phyloP scores from a whole-genome alignment of 2,113 vertebrate genomes.

The Corythoichthys haematopterus region DNA sequence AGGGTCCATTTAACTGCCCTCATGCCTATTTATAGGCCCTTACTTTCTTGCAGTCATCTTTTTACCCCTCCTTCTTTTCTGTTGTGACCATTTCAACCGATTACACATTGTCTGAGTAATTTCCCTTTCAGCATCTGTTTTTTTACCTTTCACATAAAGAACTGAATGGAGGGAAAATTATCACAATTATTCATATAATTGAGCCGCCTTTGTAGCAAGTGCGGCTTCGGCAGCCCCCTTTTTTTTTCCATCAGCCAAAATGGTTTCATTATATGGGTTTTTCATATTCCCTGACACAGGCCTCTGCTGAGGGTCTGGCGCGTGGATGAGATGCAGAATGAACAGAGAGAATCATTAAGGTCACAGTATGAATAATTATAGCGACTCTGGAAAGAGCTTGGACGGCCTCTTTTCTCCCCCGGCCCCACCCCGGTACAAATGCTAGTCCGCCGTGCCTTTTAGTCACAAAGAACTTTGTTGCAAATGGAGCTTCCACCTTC shows the following conservation, averaged over 20 bases:
- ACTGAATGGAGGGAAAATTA: slow-evolving; percentile 99
- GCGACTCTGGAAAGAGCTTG: slow-evolving; percentile 99
- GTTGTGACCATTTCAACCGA: slow-evolving; percentile 91
- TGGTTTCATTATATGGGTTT: slow-evolving; percentile 99
- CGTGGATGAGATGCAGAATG: slow-evolving; percentile 98
- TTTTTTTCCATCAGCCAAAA: slow-evolving; percentile 99
- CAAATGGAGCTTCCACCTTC: slow-evolving; percentile 99
- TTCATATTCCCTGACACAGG: slow-evolving; percentile 99
- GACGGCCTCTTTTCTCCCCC: slow-evolving; percentile 82
- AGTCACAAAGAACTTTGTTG: slow-evolving; percentile 99
- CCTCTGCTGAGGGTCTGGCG: slow-evolving; percentile 93
- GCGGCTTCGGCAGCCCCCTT: slow-evolving; percentile 91
- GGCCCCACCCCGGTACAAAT: slow-evolving; percentile 80
- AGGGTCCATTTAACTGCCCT: slow-evolving; percentile 68
- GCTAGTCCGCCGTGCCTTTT: slow-evolving; percentile 97
- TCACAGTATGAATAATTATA: slow-evolving; percentile 99
- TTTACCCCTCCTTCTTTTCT: slow-evolving; percentile 45
- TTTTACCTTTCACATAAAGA: slow-evolving; percentile 95
- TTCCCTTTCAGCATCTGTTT: slow-evolving; percentile 99
- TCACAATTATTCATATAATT: slow-evolving; percentile 99
- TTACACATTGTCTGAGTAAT: slow-evolving; percentile 99
- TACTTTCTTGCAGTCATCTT: slow-evolving; percentile 77
- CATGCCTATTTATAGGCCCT: slow-evolving; percentile 78
- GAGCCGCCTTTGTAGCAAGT: slow-evolving; percentile 99
- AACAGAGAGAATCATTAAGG: slow-evolving; percentile 99